Evolutionary conservation across 2,888 invertebrate genomes (phyloP), one percentile per base, ranked within the genome.

Genomic region (Cryptus viduatorius): DNA sequence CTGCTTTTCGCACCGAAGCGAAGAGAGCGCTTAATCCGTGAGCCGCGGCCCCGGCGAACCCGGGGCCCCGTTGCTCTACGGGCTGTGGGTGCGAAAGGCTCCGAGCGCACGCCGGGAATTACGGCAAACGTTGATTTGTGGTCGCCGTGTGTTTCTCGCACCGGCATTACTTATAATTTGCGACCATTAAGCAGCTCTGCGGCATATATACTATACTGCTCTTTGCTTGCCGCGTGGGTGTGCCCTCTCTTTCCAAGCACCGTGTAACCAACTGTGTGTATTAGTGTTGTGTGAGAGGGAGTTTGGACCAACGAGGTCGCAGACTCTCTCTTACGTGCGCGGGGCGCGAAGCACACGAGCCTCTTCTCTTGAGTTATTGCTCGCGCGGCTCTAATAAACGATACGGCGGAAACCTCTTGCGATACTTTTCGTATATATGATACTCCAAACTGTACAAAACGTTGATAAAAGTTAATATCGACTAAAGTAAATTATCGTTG

Each of bases 161-260:
- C 82, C 83, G 88, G 88, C 89, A 91, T 91, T 91, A 91, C 90
- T 91, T 91, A 91, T 91, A 91, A 91, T 91, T 91, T 91, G 90
- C 86, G 89, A 86, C 87, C 87, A 91, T 91, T 91, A 91, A 90
- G 87, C 85, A 85, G 76, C 79, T 75, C 82, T 71, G 76, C 72
- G 65, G 73, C 75, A 69, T 67, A 73, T 67, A 72, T 48, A 65
- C 50, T 37, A 37, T 37, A 37, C 46, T 48, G 4, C 10, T n/a
- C 48, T 48, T 48, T 48, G 48, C 48, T 48, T 8, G 37, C 37
- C 37, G 37, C 37, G 37, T 37, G 37, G 37, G 37, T 37, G 37
- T 37, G 37, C 37, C 7, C 37, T 37, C 37, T 37, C 37, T 37
- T 37, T 37, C 37, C 37, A 37, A 37, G 37, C 8, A 37, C 37